Evolutionary conservation across 2,888 invertebrate species (phyloP).

Genomic region (Phalera bucephala): DNA sequence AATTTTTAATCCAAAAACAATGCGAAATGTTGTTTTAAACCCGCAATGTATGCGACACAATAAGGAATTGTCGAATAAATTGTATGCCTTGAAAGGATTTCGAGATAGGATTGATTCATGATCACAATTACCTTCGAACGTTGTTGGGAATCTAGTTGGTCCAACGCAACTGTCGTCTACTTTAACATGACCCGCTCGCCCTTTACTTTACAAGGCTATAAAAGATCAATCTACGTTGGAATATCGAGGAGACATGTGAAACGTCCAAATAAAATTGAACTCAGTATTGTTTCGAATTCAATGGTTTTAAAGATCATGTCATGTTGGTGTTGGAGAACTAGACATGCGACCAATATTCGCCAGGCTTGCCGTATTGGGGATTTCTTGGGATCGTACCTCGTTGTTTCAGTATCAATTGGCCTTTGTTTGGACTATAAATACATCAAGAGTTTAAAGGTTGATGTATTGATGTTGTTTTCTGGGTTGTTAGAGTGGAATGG

Average conservation of each 20-base stretch:
- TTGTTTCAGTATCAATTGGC: conserved; percentile 51
- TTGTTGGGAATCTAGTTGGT: conserved; percentile 57
- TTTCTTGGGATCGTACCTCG: conserved; percentile 52
- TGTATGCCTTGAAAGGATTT: conserved; percentile 50
- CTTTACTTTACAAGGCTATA: conserved; percentile 11
- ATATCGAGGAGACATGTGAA: conserved; percentile 26
- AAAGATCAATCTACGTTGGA: conserved; percentile 23
- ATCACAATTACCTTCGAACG: conserved; percentile 75
- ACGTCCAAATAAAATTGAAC: conserved; percentile 29
- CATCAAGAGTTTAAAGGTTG: conserved; percentile 55
- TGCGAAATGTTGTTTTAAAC: conserved; percentile 4
- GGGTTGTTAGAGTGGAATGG: conserved; percentile 9
- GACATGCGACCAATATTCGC: conserved; percentile 49
- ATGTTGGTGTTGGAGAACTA: conserved; percentile 34
- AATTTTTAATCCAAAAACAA: conserved; percentile 17
- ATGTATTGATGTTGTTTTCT: conserved; percentile 36
- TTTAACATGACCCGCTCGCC: conserved; percentile 27
- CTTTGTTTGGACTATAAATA: conserved; percentile 57
- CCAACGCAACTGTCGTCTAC: conserved; percentile 40
- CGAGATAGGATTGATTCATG: conserved; percentile 77
- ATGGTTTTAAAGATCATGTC: conserved; percentile 23
- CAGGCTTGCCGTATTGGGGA: conserved; percentile 51
- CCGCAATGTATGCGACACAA: conserved; percentile 37
- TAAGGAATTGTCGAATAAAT: conserved; percentile 35
- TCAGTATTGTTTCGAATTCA: conserved; percentile 15